Base-by-base conservation (phyloP, 2,888 invertebrate genomes). In the Sericinus montela region DNA sequence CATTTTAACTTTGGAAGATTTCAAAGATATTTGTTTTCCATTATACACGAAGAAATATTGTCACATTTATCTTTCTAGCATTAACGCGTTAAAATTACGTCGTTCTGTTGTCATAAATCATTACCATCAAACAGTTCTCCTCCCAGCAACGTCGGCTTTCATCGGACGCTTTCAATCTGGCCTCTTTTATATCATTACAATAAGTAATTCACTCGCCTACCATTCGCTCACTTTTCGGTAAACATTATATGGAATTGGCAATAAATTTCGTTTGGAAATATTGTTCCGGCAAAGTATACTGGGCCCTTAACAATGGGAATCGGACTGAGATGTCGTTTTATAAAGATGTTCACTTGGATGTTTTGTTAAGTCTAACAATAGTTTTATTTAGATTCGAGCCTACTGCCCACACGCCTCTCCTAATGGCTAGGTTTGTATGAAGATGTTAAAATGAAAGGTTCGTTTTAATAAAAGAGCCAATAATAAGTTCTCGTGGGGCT, bases 351-450 rank as follows among this genome's bases (percentile, higher is more conserved):
- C 87, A 81, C 83, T 87, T 83, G 70, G 80, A 72, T 62, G 72
- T 80, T 83, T 86, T 86, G 85, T 87, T 83, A 70, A 69, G 67
- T 61, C 68, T 66, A 81, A 87, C 87, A 88, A 88, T 87, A 83
- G 86, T 84, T 86, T 85, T 88, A 86, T 88, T 86, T 85, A 84
- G 82, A 74, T 79, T 55, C 74, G 67, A 78, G 84, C 85, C 85
- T 81, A 78, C 85, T 86, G 81, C 87, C 88, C 87, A 87, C 87
- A 85, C 87, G 86, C 84, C 85, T 79, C 65, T 68, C 72, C 77
- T 87, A 88, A 88, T 88, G 82, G 87, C 68, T 67, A 75, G 80
- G 73, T 79, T 84, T 85, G 80, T 88, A 85, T 84, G 75, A 82
- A 85, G 86, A 84, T 80, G 80, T 87, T 80, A 83, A 83, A 84